Evolutionary conservation across 2,797 vertebrate genomes (phyloP), one percentile per base, ranked within the genome.

Genomic region (Pelobates cultripes): DNA sequence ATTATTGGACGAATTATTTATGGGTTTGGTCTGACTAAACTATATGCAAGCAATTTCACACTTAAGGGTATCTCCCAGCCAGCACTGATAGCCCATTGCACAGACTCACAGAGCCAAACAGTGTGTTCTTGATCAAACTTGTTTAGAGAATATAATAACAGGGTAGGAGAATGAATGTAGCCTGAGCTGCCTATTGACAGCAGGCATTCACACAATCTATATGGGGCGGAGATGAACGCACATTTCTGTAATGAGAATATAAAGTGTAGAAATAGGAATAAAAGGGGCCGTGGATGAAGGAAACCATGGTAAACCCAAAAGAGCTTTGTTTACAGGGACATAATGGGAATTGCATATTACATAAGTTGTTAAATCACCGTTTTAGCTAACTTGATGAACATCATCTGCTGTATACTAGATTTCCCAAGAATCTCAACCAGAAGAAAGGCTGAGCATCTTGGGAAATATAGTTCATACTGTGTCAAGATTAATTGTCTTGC

Each of bases 211-310:
- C 44, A 71, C 44, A 71, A 71, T 71, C 12, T 71, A 71, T 71
- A 71, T 7, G 70, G 70, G 74, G 53, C 13, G 17, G 40, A 43
- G 75, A 77, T 77, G 40, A 68, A 68, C 7, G 75, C 44, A 61
- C 43, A 61, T 68, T 43, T 55, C 28, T 69, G 75, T 64, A 77
- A 69, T 77, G 47, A 77, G 15, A 69, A 69, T 68, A 41, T 55
- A 77, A 57, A 43, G 51, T 44, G 42, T 4, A 41, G 43, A 44
- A 17, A 9, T 51, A 47, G 44, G 45, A 14, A 47, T 71, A 44
- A 71, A 71, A 51, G 70, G 17, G 51, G 17, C 70, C 51, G 70
- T 44, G 43, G 68, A 43, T 70, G 68, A 44, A 41, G 42, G 41
- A 70, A 45, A 45, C 43, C 3, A n/a, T 43, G 43, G 15, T 71